Base-by-base conservation (phyloP, 92 coral and sea anemone genomes). In the Desmophyllum pertusum region DNA sequence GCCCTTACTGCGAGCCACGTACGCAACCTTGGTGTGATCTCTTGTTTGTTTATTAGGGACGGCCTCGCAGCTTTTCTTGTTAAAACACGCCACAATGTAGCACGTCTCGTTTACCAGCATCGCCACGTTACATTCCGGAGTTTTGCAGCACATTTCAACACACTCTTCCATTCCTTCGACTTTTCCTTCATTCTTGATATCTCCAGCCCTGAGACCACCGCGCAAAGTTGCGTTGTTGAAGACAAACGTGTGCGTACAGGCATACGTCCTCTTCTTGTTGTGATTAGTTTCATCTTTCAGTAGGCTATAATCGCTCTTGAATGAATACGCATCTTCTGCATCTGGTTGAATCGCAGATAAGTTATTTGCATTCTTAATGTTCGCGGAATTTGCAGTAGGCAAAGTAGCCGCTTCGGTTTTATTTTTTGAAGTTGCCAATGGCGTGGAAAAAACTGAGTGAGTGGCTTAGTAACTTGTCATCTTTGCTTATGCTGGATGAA, bases 61-160 rank as follows among this genome's bases (percentile, higher is more conserved):
- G 17, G 93, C 92, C 63, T 90, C 92, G 72, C 97, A 93, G 25
- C 85, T 75, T 35, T 75, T 76, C 53, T 86, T 80, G 75, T 79
- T 84, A 45, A 51, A 83, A 35, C 97, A 93, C 14, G 94, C 90
- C 69, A 90, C 87, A 33, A 86, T 66, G 66, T 75, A 90, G 71
- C 97, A 93, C 29, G 74, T 74, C 46, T 80, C 73, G 68, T 80
- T 84, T 31, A 81, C 51, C 21, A 93, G 38, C 37, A 90, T 57
- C 14, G 94, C 97, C 48, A 89, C 90, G 42, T 89, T 91, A 41
- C 98, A 95, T 76, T 85, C 94, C 35, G 88, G 83, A 1, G 92
- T 88, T 40, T 86, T 77, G 83, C 98, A 95, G 87, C 98, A 95
- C 18, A 77, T 85, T 48, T 88, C 77, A 30, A 84, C 84, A 72